Conservation (phyloP, 2,113 vertebrate species). For the Larimichthys polyactis region DNA sequence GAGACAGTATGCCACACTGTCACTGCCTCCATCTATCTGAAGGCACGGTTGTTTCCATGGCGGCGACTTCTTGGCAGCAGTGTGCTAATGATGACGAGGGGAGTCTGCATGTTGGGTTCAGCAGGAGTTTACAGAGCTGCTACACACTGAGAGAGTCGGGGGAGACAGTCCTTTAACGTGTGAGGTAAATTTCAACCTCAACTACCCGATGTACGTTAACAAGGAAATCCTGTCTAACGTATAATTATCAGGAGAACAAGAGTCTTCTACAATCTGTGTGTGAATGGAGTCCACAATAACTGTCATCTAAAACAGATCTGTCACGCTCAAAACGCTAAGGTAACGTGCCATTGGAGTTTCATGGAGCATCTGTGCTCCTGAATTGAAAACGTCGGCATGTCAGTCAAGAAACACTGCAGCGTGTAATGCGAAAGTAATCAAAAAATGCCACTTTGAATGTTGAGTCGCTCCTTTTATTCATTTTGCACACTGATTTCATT, state of each 20-base stretch:
- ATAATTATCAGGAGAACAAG: slow-evolving; percentile 17
- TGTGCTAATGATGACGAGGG: slow-evolving; percentile 70
- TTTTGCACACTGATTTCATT: slow-evolving; percentile 29
- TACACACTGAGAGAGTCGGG: background rate
- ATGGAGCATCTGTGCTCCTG: background rate
- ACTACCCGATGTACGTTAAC: slow-evolving; percentile 16
- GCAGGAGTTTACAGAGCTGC: slow-evolving; percentile 77
- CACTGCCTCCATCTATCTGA: slow-evolving; percentile 51
- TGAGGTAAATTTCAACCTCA: slow-evolving; percentile 34
- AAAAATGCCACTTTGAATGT: slow-evolving; percentile 28
- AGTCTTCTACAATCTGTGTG: slow-evolving; percentile 24
- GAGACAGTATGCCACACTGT: slow-evolving; percentile 51
- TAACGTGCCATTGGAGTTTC: slow-evolving; percentile 21
- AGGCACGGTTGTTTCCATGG: slow-evolving; percentile 75
- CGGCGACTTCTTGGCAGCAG: slow-evolving; percentile 67
- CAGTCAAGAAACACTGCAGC: background rate
- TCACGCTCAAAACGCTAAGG: background rate
- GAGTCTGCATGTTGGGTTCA: slow-evolving; percentile 74
- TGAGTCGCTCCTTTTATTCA: slow-evolving; percentile 20
- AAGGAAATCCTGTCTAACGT: slow-evolving; percentile 22
- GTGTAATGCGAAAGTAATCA: slow-evolving; percentile 19
- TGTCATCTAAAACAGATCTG: slow-evolving; percentile 7
- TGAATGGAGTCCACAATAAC: slow-evolving; percentile 7
- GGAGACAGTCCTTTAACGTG: slow-evolving; percentile 23
- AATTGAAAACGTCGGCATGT: slow-evolving; percentile 23